A percentile compares a stretch with the other conserved stretches of the same genome.
Conservation (phyloP, 2,797 vertebrate genomes). For the Anguilla marmorata region DNA sequence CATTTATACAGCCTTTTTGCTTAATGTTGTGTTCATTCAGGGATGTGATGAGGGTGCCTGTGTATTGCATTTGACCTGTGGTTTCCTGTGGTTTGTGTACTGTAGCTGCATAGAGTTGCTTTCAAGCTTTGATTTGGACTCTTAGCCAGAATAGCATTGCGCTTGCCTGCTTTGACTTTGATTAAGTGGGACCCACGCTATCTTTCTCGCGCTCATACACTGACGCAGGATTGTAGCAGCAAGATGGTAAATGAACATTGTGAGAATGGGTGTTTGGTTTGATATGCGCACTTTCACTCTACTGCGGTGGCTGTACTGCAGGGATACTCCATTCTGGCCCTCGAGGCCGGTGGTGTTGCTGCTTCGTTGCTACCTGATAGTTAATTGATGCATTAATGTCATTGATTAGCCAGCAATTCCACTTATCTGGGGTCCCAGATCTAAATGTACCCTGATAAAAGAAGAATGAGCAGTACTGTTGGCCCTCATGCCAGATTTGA, state of each 20-base stretch:
- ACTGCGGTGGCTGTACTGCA: neutral
- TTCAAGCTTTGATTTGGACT: neutral
- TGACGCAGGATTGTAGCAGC: neutral
- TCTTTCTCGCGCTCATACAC: neutral
- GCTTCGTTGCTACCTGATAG: no score
- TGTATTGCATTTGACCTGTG: neutral
- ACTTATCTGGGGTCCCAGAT: no score
- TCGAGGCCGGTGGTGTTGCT: no score
- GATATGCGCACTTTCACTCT: neutral
- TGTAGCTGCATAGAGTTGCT: conserved; percentile 6
- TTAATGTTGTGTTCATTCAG: neutral
- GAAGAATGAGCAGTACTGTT: no score
- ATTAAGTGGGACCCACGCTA: neutral
- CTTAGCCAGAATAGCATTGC: neutral
- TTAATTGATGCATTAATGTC: no score
- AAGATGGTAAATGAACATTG: neutral
- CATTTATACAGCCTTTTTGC: no score
- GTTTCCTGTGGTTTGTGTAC: neutral
- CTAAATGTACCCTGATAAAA: no score
- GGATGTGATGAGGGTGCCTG: neutral
- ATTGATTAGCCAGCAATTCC: no score
- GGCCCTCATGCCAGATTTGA: no score
- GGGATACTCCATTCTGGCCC: no score
- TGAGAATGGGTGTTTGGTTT: neutral
- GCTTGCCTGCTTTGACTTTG: neutral